Conservation (phyloP, 64 coral and sea anemone species). For the Platygyra sinensis region DNA sequence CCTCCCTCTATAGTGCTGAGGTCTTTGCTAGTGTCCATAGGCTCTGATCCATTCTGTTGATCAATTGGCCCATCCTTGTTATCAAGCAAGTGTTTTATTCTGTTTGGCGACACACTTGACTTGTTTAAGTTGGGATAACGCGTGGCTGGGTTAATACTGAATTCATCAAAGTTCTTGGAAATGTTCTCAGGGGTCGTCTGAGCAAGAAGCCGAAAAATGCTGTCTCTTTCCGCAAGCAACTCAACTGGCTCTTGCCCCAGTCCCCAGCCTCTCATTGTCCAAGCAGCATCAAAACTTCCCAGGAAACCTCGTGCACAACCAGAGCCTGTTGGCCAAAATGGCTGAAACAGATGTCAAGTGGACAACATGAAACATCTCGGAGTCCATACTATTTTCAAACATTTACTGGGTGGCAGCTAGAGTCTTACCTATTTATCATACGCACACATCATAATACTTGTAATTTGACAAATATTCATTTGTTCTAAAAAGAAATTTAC, state of each 20-base stretch:
- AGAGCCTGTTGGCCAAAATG: conserved; percentile 99
- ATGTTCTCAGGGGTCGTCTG: conserved; percentile 94
- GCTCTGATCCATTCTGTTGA: conserved; percentile 56
- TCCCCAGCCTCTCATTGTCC: conserved; percentile 94
- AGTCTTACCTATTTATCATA: too few species aligned
- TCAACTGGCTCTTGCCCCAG: conserved; percentile 80
- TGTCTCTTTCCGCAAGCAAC: conserved; percentile 88
- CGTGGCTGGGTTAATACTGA: conserved; percentile 78
- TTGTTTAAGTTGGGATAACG: conserved; percentile 84
- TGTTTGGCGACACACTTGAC: conserved; percentile 50
- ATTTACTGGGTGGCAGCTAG: too few species aligned
- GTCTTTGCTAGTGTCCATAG: conserved; percentile 71
- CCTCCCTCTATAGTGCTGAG: conserved; percentile 8
- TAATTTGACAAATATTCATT: too few species aligned
- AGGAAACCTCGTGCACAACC: conserved; percentile 96
- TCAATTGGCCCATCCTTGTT: conserved; percentile 59
- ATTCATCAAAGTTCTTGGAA: conserved; percentile 81
- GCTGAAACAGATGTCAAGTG: conserved; percentile 45
- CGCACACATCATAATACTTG: too few species aligned
- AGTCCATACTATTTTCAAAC: too few species aligned
- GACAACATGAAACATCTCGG: too few species aligned
- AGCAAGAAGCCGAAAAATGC: conserved; percentile 74
- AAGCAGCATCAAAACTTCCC: conserved; percentile 95
- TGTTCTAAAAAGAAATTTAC: too few species aligned
- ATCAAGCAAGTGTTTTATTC: conserved; percentile 85